Conservation (phyloP, 2,888 invertebrate species). For the Apamea epomidion region DNA sequence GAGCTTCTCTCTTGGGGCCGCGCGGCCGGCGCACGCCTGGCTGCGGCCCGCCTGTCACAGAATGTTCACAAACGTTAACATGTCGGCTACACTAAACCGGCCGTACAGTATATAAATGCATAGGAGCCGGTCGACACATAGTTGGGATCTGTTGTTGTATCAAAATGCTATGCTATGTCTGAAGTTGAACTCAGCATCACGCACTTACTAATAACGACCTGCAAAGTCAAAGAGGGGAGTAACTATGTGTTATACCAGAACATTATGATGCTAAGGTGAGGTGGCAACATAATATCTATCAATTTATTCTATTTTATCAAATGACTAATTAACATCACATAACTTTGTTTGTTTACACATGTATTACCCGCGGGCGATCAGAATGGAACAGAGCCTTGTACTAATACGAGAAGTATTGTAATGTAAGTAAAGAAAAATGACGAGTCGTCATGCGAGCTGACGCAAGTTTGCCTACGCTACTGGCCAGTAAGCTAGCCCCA, state of each 20-base stretch:
- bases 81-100: conserved; percentile 69
- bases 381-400: neutral
- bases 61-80: conserved; percentile 56
- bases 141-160: conserved; percentile 79
- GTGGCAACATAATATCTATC: conserved; percentile 67
- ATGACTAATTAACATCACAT: conserved; percentile 35
- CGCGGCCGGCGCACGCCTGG: conserved; percentile 61
- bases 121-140: conserved; percentile 79
- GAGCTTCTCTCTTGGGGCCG: conserved; percentile 67
- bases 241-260: conserved; percentile 80
- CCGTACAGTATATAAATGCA: conserved; percentile 86
- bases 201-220: conserved; percentile 90
- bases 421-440: conserved; percentile 1
- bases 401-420: neutral
- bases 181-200: conserved; percentile 84
- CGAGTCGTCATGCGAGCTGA: neutral
- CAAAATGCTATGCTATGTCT: conserved; percentile 83
- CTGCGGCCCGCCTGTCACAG: conserved; percentile 60
- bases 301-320: conserved; percentile 59
- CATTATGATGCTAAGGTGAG: conserved; percentile 52
- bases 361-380: conserved; percentile 9
- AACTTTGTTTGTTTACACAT: conserved; percentile 14
- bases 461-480: too few relatives aligned
- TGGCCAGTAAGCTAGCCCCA: neutral
- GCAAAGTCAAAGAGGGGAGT: conserved; percentile 89